phyloP scores from a whole-genome alignment of 2,888 invertebrate species.

The Peribatodes rhomboidaria region DNA sequence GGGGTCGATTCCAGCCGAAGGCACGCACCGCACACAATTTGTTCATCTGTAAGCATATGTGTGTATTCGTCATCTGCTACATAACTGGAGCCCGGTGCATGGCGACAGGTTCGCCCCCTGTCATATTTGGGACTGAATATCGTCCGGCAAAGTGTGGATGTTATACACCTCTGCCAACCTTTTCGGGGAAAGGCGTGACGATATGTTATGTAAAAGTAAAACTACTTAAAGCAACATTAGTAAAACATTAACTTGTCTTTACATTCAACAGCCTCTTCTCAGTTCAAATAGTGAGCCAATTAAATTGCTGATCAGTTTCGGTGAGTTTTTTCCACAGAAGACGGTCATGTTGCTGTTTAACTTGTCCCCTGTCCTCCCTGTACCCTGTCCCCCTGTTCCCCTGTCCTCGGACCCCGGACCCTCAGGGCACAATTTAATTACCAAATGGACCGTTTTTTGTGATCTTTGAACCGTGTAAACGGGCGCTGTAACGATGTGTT shows the following conservation, averaged over 20 bases:
- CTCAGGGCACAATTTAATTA: slow-evolving; percentile 78
- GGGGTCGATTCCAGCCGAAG: too few relatives aligned
- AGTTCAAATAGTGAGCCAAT: slow-evolving; percentile 45
- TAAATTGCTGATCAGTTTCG: slow-evolving; percentile 61
- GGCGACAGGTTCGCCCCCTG: too few relatives aligned
- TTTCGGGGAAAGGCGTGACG: too few relatives aligned
- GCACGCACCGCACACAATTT: too few relatives aligned
- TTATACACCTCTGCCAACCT: too few relatives aligned
- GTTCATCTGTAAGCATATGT: too few relatives aligned
- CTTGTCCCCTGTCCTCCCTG: slow-evolving; percentile 59
- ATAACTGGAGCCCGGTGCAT: too few relatives aligned
- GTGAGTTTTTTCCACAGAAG: slow-evolving; percentile 53
- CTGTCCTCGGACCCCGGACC: slow-evolving; percentile 41
- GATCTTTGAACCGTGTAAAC: slow-evolving; percentile 66
- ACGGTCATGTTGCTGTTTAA: slow-evolving; percentile 67
- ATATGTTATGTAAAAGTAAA: too few relatives aligned
- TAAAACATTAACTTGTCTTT: slow-evolving; percentile 4
- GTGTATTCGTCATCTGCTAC: too few relatives aligned
- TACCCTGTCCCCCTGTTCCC: slow-evolving; percentile 38
- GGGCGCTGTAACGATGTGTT: slow-evolving; percentile 51
- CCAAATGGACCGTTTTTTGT: slow-evolving; percentile 81
- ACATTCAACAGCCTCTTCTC: slow-evolving; percentile 15
- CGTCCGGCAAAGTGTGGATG: too few relatives aligned
- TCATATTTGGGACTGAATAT: too few relatives aligned
- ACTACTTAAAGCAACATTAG: too few relatives aligned